These are phyloP conservation scores for Mormyrus lacerda DNA, from an alignment of 2,113 vertebrate genomes.

Conservation along the genomic window DNA sequence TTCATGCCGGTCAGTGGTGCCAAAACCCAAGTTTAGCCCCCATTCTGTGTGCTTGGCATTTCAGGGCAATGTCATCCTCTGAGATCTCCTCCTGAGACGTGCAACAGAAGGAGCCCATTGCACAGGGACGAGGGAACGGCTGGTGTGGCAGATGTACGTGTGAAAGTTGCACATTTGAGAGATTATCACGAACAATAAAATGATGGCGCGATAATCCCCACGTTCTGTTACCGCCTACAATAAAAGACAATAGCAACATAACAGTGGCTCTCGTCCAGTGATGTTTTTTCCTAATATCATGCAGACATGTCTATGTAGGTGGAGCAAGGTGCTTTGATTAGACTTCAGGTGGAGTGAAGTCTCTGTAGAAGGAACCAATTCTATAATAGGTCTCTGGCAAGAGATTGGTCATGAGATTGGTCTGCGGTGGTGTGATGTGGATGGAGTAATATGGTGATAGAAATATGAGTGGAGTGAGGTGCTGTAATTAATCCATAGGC, in stretches of 20 bases:
- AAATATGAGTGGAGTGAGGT: background rate
- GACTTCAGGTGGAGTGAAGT: background rate
- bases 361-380: background rate
- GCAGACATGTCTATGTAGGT: background rate
- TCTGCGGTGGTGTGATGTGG: background rate
- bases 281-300: background rate
- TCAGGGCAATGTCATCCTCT: background rate
- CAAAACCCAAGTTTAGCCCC: background rate
- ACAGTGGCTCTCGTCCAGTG: background rate
- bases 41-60: background rate
- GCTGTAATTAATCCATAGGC: background rate
- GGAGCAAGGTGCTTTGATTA: background rate
- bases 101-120: background rate
- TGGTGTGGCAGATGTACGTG: background rate
- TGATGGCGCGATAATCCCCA: background rate
- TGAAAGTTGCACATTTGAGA: constrained; percentile 15
- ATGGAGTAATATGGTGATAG: background rate
- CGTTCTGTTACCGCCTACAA: background rate
- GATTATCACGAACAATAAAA: background rate
- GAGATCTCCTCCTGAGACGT: background rate
- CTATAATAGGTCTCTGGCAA: background rate
- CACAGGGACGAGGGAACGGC: background rate
- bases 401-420: background rate
- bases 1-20: background rate
- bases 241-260: background rate